Conservation (phyloP, 2,888 invertebrate species). For the Chalcosyrphus nemorum region DNA sequence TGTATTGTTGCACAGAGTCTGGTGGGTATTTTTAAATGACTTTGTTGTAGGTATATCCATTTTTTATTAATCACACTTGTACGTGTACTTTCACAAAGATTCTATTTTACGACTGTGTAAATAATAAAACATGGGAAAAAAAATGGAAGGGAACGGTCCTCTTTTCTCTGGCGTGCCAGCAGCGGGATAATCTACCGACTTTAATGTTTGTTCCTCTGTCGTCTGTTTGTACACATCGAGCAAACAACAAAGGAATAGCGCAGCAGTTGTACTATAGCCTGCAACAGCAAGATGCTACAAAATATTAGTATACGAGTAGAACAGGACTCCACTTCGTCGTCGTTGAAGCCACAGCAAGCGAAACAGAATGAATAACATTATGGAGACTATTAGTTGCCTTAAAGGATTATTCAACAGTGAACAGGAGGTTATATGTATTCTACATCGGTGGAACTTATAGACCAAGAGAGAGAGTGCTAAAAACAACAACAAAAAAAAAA, state of each 20-base stretch:
- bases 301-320: constrained; percentile 20
- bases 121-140: constrained; percentile 19
- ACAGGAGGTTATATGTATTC: background rate
- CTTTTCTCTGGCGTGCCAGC: background rate
- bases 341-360: constrained; percentile 45
- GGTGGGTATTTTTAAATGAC: constrained; percentile 31
- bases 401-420: constrained; percentile 62
- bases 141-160: constrained; percentile 13
- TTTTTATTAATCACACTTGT: constrained; percentile 13
- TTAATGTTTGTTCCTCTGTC: constrained; percentile 54
- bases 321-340: constrained; percentile 8
- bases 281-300: constrained; percentile 26
- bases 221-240: constrained; percentile 33
- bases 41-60: constrained; percentile 11
- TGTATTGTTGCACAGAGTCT: background rate
- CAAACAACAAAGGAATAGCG: constrained; percentile 42
- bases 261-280: constrained; percentile 24
- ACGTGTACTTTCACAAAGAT: constrained; percentile 6
- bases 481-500: constrained; percentile 7
- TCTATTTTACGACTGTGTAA: constrained; percentile 15
- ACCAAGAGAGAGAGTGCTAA: background rate
- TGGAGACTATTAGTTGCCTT: constrained; percentile 63
- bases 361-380: constrained; percentile 52
- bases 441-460: constrained; percentile 17
- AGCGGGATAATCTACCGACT: constrained; percentile 53